Evolutionary conservation across 2,797 vertebrate genomes (phyloP), one percentile per base, ranked within the genome.

Genomic region (Anguilla anguilla): DNA sequence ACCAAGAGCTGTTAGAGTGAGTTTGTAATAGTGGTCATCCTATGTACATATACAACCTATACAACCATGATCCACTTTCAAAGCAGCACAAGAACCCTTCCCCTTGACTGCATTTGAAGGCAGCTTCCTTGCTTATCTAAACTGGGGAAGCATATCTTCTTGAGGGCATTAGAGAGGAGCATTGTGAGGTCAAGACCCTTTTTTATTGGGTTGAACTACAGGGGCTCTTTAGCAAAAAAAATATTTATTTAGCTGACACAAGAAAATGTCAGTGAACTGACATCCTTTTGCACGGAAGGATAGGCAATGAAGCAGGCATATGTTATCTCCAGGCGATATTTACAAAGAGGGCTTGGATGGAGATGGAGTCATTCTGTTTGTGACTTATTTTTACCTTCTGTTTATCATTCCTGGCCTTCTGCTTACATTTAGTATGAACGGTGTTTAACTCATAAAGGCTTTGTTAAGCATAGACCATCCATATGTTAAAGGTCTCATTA

Each of bases 151-250:
- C 31, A 79, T 43, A 87, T 87, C 77, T 64, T 49, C 39, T 64
- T 64, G 25, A 61, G 77, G 69, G 86, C 57, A 87, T 82, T 83
- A 82, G 3, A 39, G 72, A 46, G 43, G 86, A 49, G 53, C 9
- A 57, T 79, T 83, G 35, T 82, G 53, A 49, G 86, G 57, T 82
- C 86, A 83, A 25, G 25, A 61, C 69, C 86, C 31, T 69, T 59
- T 81, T 81, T 81, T 86, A 81, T 43, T 28, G 51, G 51, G 6
- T 2, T 35, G 28, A 81, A 64, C 55, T 82, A 19, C 86, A 28
- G 25, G 19, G 86, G 57, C 57, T 61, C 57, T 61, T 82, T 43
- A 53, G 57, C 55, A 83, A 64, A 82, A 61, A 59, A 39, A 31
- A 67, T 55, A 55, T 82, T 49, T 64, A 2, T 81, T 83, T 87